phyloP scores from a whole-genome alignment of 2,113 vertebrate genomes.

The Butastur rufipennis region DNA sequence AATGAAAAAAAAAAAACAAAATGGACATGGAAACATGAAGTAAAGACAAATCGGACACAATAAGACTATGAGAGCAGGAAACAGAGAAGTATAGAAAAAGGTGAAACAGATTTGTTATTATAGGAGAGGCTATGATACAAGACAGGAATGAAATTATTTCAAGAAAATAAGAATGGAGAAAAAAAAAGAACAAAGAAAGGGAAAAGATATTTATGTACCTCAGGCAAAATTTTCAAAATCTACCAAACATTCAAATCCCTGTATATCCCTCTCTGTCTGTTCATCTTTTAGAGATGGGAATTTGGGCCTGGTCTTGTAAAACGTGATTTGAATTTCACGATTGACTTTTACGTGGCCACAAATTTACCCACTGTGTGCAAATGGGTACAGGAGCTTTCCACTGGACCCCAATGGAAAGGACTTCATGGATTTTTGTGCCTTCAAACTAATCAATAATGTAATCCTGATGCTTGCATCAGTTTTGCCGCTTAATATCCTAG shows the following conservation, averaged over 20 bases:
- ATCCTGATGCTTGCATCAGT: not conserved
- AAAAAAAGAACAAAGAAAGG: not conserved
- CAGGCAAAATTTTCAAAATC: not conserved
- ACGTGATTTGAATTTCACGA: not conserved
- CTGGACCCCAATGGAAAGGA: not conserved
- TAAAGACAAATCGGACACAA: not conserved
- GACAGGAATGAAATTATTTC: not conserved
- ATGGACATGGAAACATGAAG: not conserved
- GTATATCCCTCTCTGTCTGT: not conserved
- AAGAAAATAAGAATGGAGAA: not conserved
- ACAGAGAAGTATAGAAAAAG: not conserved
- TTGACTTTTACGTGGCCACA: not conserved
- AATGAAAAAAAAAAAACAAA: not conserved
- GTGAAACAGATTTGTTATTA: not conserved
- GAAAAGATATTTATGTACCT: not conserved
- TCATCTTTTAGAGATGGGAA: not conserved
- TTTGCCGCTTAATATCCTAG: not conserved
- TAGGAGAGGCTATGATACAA: not conserved
- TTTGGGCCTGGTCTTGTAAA: not conserved
- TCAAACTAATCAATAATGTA: conserved; percentile 3
- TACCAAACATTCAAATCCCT: not conserved
- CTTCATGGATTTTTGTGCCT: not conserved
- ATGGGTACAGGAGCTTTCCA: not conserved
- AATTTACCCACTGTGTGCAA: not conserved
- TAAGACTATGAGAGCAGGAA: not conserved